These are phyloP conservation scores for Eulacestoma nigropectus DNA, from an alignment of 2,113 vertebrate genomes.

Conservation along the genomic window DNA sequence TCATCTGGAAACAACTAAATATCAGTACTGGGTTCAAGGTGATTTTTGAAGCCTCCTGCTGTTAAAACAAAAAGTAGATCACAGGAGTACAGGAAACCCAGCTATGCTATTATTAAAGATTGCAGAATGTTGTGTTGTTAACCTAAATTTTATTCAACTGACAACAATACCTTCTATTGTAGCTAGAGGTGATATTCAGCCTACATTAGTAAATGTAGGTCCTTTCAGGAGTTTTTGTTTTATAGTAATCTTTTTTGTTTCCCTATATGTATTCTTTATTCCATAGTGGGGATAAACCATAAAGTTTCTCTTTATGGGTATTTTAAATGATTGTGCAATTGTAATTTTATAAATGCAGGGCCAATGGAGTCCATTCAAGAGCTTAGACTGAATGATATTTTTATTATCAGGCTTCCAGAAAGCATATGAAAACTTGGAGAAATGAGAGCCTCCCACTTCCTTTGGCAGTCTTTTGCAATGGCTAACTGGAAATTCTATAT, in stretches of 20 bases:
- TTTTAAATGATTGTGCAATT: background rate
- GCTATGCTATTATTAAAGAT: background rate
- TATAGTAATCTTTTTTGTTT: background rate
- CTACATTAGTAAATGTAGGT: background rate
- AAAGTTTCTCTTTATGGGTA: background rate
- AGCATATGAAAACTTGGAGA: background rate
- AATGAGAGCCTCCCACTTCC: background rate
- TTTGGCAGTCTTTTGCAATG: background rate
- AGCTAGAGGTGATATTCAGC: background rate
- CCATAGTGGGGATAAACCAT: background rate
- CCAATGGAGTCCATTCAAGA: background rate
- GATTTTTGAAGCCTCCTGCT: background rate
- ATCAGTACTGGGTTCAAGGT: background rate
- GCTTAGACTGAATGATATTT: background rate
- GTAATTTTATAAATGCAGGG: background rate
- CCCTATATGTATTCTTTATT: background rate
- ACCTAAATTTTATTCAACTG: background rate
- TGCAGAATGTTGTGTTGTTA: background rate
- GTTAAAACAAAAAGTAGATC: background rate
- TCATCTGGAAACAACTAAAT: background rate
- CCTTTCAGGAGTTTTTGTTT: background rate
- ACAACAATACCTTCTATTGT: background rate
- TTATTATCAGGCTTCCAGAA: background rate
- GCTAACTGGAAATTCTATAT: background rate
- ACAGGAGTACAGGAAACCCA: background rate